Evolutionary conservation across 1,140 invertebrate species (phyloP).

Genomic region (Diploscapter pachys): DNA sequence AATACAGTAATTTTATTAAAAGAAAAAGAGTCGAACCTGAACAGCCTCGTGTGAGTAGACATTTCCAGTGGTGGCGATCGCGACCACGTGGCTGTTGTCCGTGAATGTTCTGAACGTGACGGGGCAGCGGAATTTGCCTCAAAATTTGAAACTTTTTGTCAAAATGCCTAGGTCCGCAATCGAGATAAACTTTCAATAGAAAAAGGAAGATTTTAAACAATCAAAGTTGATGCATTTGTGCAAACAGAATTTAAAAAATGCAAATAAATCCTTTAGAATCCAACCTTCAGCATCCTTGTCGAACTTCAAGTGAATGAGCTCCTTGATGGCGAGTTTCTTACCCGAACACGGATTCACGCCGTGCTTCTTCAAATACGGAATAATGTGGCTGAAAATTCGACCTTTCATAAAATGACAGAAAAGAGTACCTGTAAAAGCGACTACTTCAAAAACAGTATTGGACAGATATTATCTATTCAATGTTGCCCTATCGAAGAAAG

Average conservation of each 20-base stretch:
- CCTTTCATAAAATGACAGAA: too few relatives aligned
- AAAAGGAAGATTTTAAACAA: too few relatives aligned
- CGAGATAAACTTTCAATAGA: too few relatives aligned
- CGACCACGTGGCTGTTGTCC: constrained; percentile 91
- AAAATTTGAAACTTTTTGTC: constrained; percentile 8
- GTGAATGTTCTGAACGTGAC: constrained; percentile 90
- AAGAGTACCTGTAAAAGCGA: too few relatives aligned
- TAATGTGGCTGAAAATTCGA: constrained; percentile 66
- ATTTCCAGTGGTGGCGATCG: constrained; percentile 85
- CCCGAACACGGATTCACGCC: constrained; percentile 91
- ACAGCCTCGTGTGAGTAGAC: constrained; percentile 93
- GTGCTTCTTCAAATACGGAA: constrained; percentile 85
- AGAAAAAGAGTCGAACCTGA: constrained; percentile 57
- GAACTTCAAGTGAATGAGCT: constrained; percentile 84
- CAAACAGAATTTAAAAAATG: too few relatives aligned
- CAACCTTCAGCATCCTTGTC: constrained; percentile 76
- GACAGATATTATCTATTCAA: too few relatives aligned
- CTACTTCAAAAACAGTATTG: too few relatives aligned
- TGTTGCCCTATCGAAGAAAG: too few relatives aligned
- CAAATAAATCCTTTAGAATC: background rate
- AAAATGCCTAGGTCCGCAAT: too few relatives aligned
- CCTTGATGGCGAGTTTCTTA: constrained; percentile 78
- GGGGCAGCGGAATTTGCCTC: constrained; percentile 80
- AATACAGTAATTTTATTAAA: background rate
- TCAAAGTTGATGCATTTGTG: too few relatives aligned